These are phyloP conservation scores for Eretmochelys imbricata DNA, from an alignment of 2,113 vertebrate species.

Conservation along the genomic window DNA sequence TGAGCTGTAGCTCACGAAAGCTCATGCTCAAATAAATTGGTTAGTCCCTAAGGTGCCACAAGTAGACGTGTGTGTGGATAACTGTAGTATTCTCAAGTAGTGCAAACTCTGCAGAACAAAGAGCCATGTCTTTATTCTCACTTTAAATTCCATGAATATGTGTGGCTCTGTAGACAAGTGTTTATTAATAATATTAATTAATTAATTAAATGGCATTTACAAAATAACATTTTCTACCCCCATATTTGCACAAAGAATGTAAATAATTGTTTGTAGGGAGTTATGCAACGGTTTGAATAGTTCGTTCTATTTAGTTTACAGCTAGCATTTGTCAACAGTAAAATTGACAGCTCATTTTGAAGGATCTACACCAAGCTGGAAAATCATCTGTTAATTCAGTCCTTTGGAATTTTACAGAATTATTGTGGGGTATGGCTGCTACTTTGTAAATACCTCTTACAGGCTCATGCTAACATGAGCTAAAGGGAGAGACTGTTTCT, in stretches of 20 bases:
- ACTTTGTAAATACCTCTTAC: slow-evolving; percentile 19
- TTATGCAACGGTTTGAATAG: neutral
- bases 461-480: neutral
- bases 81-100: neutral
- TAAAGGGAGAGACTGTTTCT: slow-evolving; percentile 18
- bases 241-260: neutral
- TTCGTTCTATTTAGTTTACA: slow-evolving; percentile 12
- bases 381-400: slow-evolving; percentile 45
- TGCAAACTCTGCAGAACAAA: neutral
- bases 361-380: slow-evolving; percentile 9
- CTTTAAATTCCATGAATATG: rapidly evolving
- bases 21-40: too few relatives aligned
- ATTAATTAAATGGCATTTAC: neutral
- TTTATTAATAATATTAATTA: neutral
- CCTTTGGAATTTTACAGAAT: slow-evolving; percentile 33
- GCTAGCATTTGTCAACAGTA: neutral
- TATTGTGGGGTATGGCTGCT: neutral
- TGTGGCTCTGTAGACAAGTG: neutral
- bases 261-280: neutral
- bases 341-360: slow-evolving; percentile 45
- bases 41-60: too few relatives aligned
- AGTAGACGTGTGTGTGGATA: neutral
- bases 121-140: neutral
- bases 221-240: neutral
- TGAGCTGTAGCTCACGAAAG: too few relatives aligned